phyloP scores from a whole-genome alignment of 2,113 vertebrate species.

The Hyla sarda region DNA sequence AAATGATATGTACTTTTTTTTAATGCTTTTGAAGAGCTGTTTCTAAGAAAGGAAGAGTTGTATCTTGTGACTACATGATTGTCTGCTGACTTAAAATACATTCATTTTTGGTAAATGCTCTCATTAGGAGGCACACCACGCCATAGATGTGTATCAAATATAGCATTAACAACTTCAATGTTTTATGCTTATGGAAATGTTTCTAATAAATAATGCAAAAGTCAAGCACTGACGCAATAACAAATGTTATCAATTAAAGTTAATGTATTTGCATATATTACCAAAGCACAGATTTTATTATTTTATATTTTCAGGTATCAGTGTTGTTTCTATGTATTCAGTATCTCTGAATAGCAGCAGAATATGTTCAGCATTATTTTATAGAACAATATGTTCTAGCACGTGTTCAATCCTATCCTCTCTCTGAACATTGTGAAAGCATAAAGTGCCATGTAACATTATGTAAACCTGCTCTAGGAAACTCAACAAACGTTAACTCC shows the following conservation, averaged over 20 bases:
- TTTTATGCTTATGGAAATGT: slow-evolving; percentile 24
- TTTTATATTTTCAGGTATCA: neutral
- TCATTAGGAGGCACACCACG: slow-evolving; percentile 49
- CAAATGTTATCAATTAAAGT: slow-evolving; percentile 49
- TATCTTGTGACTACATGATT: slow-evolving; percentile 37
- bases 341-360: too few relatives aligned
- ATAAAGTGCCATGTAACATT: neutral
- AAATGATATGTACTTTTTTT: slow-evolving; percentile 23
- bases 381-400: neutral
- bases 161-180: slow-evolving; percentile 46
- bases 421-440: neutral
- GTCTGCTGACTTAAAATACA: slow-evolving; percentile 49
- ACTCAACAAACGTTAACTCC: neutral
- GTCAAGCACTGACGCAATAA: slow-evolving; percentile 24
- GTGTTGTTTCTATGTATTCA: neutral
- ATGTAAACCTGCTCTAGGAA: neutral
- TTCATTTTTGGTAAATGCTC: slow-evolving; percentile 46
- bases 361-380: too few relatives aligned
- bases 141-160: slow-evolving; percentile 48
- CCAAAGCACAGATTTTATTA: neutral
- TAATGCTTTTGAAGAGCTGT: slow-evolving; percentile 19
- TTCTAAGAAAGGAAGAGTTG: slow-evolving; percentile 27
- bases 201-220: slow-evolving; percentile 52
- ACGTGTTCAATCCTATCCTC: neutral
- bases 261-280: slow-evolving; percentile 46